Percentiles rank a stretch among this genome's conserved stretches.
Conservation (phyloP, 1,140 invertebrate species). For the Gonioctena quinquepunctata region DNA sequence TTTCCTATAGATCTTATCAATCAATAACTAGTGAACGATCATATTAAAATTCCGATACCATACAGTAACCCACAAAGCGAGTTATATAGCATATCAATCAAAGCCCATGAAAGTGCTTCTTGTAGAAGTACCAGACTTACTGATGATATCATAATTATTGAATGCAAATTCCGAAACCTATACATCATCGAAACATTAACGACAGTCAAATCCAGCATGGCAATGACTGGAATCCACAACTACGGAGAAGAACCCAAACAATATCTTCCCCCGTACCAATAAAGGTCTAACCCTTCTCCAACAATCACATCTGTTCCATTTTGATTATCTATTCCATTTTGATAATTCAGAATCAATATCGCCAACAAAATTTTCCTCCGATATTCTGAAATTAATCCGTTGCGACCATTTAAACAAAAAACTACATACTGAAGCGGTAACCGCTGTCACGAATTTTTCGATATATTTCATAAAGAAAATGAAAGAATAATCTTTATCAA, state of each 20-base stretch:
- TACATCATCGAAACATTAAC: background rate
- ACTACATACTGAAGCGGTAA: background rate
- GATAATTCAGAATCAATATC: background rate
- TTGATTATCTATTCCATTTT: background rate
- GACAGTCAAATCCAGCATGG: background rate
- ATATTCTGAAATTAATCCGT: background rate
- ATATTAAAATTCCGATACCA: slow-evolving; percentile 22
- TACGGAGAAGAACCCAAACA: background rate
- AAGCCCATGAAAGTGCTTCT: background rate
- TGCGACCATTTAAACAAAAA: background rate
- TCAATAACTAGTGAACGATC: slow-evolving; percentile 16
- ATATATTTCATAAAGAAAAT: slow-evolving; percentile 18
- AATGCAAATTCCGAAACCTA: background rate
- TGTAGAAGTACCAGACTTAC: background rate
- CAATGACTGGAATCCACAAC: background rate
- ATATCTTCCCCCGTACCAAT: background rate
- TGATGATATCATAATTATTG: background rate
- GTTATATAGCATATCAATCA: background rate
- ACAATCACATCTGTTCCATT: too few relatives aligned
- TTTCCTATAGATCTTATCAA: slow-evolving; percentile 29
- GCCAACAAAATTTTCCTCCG: background rate
- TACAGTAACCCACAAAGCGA: slow-evolving; percentile 3
- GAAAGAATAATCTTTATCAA: slow-evolving; percentile 28
- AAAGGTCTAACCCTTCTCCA: background rate
- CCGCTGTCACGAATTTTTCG: background rate